These are phyloP conservation scores for Lycocerus yunnanus DNA, from an alignment of 2,888 invertebrate genomes.

Conservation along the genomic window DNA sequence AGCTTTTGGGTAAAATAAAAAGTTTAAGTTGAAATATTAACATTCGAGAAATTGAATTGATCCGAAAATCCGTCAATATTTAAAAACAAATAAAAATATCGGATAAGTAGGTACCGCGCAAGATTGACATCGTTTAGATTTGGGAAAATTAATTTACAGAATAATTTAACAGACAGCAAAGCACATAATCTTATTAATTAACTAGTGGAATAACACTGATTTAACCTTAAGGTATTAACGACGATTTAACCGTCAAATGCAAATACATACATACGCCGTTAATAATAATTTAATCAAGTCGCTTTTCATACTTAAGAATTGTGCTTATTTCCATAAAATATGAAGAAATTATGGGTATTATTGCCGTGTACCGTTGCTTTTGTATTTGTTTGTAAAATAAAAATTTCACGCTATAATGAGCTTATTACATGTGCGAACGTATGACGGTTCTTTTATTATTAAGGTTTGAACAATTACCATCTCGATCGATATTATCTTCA, in stretches of 20 bases:
- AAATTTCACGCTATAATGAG: not conserved
- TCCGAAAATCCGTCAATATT: not conserved
- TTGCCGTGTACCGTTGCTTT: not conserved
- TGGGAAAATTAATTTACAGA: not conserved
- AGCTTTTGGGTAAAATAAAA: not conserved
- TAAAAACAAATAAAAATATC: not conserved
- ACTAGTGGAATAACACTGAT: not conserved
- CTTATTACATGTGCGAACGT: not conserved
- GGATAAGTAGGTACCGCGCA: not conserved
- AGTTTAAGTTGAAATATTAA: not conserved
- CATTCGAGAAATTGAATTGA: not conserved
- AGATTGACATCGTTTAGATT: not conserved
- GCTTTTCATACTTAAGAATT: not conserved
- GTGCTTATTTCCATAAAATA: not conserved
- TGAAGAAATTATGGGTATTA: not conserved
- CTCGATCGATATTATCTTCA: not conserved
- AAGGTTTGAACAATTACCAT: not conserved
- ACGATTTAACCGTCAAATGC: not conserved
- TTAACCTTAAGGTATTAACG: not conserved
- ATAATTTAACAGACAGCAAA: conserved; percentile 2
- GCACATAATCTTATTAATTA: conserved; percentile 4
- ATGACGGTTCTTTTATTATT: not conserved
- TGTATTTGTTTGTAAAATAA: not conserved
- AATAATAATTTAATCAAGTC: not conserved
- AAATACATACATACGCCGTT: not conserved